Percentiles rank a stretch among this genome's conserved stretches.
Evolutionary conservation across 1,140 invertebrate genomes (phyloP).

Genomic region (Drepana arcuata): DNA sequence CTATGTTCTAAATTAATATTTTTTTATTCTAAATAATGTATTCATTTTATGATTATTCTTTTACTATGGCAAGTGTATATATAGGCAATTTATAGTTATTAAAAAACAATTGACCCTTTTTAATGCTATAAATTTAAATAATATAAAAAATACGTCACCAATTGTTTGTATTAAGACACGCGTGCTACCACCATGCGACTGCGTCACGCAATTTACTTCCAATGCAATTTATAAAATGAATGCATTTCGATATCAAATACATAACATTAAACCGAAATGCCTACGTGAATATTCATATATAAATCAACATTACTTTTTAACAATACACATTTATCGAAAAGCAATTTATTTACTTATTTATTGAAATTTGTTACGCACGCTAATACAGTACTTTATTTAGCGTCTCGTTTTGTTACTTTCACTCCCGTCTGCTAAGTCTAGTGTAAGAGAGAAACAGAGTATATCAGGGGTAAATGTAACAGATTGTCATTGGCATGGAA

Average conservation of each 20-base stretch:
- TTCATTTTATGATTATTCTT: no score
- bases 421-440: constrained; percentile 22
- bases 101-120: no score
- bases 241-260: constrained; percentile 16
- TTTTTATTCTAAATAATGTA: no score
- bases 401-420: constrained; percentile 16
- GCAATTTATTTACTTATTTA: constrained; percentile 69
- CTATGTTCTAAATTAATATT: no score
- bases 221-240: constrained; percentile 20
- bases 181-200: no score
- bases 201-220: constrained; percentile 11
- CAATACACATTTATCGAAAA: constrained; percentile 57
- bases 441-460: constrained; percentile 28
- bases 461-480: constrained; percentile 21
- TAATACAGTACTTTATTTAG: constrained; percentile 38
- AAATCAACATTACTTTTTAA: constrained; percentile 58
- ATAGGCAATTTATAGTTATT: no score
- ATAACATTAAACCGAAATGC: constrained; percentile 24
- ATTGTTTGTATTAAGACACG: no score
- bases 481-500: constrained; percentile 41
- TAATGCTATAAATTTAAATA: no score
- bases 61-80: no score
- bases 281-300: constrained; percentile 68
- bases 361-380: constrained; percentile 63
- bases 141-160: no score